Base-by-base conservation (phyloP, 1,140 invertebrate species). In the Andricus grossulariae region DNA sequence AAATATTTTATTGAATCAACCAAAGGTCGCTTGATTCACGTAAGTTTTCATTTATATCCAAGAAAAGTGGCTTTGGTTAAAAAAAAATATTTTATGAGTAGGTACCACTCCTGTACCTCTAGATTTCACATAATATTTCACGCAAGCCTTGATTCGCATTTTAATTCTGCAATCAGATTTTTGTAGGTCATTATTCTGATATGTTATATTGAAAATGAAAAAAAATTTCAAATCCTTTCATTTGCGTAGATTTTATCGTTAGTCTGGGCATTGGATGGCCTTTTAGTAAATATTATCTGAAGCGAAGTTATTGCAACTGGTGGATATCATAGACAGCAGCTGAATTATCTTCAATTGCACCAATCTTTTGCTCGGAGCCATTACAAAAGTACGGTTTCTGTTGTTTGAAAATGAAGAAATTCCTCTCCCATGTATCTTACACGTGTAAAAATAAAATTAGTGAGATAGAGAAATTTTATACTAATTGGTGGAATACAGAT, bases 221-320 rank as follows among this genome's bases (percentile, higher is more conserved):
- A 55, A 10, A 55, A 55, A 19, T 55, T 55, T 19, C n/a, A 55
- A 55, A 55, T 55, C 54, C 54, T 55, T 55, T 55, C 54, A 55
- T 55, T 55, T 55, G 54, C 18, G 18, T 55, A 7, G 54, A 55
- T 55, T 55, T 55, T 55, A 55, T 55, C 54, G 16, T 55, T 21
- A n/a, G 2, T 55, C 18, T 19, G 19, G 54, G 18, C 18, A 21
- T 55, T 7, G 19, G 18, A 55, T 19, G 18, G 54, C 18, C 54
- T 55, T 18, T 55, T 55, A 55, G 54, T 55, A 19, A 55, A 55
- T 19, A 55, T 55, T 55, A 55, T 19, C 54, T 18, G n/a, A n/a
- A n/a, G n/a, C 54, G 10, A 55, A 55, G 54, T 21, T 55, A 55
- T 55, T 55, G 19, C 54, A 55, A 55, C 4, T 19, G 18, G n/a